Percentiles rank a stretch among this genome's conserved stretches.
phyloP scores from a whole-genome alignment of 2,888 invertebrate genomes.

The Ephialtes manifestator region DNA sequence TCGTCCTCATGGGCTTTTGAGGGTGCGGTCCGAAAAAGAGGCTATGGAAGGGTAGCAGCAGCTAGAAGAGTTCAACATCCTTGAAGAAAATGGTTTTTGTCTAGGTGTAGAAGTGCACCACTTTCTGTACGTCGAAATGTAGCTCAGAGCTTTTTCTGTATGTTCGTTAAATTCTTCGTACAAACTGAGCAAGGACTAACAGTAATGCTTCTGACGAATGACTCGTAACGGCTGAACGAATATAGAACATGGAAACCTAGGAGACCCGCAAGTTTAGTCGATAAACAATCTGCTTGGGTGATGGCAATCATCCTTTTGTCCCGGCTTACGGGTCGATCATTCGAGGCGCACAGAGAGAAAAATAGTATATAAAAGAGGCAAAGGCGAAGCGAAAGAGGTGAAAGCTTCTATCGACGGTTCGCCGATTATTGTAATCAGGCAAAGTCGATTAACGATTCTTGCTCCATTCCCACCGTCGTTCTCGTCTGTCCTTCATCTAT shows the following conservation, averaged over 20 bases:
- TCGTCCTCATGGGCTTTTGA: no score
- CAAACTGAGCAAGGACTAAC: conserved; percentile 3
- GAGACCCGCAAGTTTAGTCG: conserved; percentile 68
- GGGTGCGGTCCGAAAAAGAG: not conserved
- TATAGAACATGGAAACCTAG: conserved; percentile 59
- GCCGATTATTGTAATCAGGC: conserved; percentile 68
- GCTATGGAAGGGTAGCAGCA: not conserved
- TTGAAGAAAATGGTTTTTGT: conserved; percentile 55
- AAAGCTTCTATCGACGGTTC: conserved; percentile 55
- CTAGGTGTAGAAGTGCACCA: not conserved
- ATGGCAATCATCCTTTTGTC: conserved; percentile 61
- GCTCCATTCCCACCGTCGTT: conserved; percentile 25
- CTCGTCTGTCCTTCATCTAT: conserved; percentile 12
- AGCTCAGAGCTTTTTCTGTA: no score
- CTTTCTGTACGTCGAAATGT: no score
- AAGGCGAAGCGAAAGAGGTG: conserved; percentile 26
- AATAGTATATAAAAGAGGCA: conserved; percentile 41
- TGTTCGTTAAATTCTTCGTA: not conserved
- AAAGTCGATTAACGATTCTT: conserved; percentile 70
- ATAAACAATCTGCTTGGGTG: conserved; percentile 64
- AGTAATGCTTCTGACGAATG: conserved; percentile 23
- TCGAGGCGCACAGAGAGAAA: conserved; percentile 27
- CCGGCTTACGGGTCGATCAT: conserved; percentile 53
- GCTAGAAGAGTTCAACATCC: conserved; percentile 45
- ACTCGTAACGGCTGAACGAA: not conserved